These are phyloP conservation scores for Aphodius sticticus DNA, from an alignment of 2,888 invertebrate genomes.

Conservation along the genomic window DNA sequence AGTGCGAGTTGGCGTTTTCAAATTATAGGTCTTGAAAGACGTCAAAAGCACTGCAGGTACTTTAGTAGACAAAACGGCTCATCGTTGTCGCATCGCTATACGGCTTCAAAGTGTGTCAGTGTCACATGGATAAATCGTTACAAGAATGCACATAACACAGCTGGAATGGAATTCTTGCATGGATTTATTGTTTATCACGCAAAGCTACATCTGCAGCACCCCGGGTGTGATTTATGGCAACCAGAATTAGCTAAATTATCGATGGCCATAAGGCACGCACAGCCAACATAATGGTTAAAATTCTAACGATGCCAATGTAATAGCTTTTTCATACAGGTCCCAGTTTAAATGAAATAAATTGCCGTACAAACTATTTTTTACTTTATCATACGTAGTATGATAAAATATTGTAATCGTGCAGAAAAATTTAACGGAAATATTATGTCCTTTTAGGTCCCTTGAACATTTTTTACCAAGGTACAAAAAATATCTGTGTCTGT, in stretches of 20 bases:
- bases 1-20: no score
- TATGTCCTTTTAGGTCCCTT: no score
- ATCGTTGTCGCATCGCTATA: neutral
- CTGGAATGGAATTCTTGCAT: neutral
- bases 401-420: no score
- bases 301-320: neutral
- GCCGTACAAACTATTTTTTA: no score
- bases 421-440: no score
- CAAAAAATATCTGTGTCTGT: no score
- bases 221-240: neutral
- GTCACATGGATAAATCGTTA: neutral
- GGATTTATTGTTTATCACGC: neutral
- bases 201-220: neutral
- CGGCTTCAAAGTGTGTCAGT: neutral
- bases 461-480: no score
- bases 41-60: no score
- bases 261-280: neutral
- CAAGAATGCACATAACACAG: neutral
- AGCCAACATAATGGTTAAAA: neutral
- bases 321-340: no score
- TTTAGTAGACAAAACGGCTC: neutral
- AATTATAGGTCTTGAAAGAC: no score
- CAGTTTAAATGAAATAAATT: no score
- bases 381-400: no score
- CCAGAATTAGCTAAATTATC: neutral